Evolutionary conservation across 2,797 vertebrate genomes (phyloP).

Genomic region (Dromococcyx pavoninus): DNA sequence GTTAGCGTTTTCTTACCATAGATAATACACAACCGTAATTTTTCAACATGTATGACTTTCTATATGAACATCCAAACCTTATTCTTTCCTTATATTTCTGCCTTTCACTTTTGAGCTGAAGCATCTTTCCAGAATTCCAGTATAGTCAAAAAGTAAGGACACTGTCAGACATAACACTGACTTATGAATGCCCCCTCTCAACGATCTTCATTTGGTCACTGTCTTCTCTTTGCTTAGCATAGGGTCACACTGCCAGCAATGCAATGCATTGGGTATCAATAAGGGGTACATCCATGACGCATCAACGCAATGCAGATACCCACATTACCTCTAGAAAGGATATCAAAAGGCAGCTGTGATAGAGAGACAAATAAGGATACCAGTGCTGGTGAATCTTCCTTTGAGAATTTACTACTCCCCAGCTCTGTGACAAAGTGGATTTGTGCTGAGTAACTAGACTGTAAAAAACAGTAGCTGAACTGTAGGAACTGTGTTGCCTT

Average conservation of each 20-base stretch:
- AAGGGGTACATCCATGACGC: neutral
- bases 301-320: neutral
- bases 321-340: neutral
- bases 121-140: neutral
- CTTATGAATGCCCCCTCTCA: neutral
- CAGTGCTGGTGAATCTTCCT: neutral
- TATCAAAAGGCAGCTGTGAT: neutral
- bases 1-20: neutral
- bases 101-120: neutral
- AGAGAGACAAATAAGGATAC: neutral
- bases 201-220: neutral
- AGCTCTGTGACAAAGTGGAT: neutral
- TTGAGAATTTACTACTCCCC: neutral
- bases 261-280: no score
- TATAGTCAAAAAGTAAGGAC: neutral
- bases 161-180: neutral
- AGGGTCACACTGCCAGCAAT: neutral
- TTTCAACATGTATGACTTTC: neutral
- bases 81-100: neutral
- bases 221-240: neutral
- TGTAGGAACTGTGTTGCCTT: neutral
- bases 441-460: neutral
- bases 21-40: neutral
- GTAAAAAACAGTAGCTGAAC: neutral
- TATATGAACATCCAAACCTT: fast-evolving